Evolutionary conservation across 2,888 invertebrate species (phyloP).

Genomic region (Agrochola litura): DNA sequence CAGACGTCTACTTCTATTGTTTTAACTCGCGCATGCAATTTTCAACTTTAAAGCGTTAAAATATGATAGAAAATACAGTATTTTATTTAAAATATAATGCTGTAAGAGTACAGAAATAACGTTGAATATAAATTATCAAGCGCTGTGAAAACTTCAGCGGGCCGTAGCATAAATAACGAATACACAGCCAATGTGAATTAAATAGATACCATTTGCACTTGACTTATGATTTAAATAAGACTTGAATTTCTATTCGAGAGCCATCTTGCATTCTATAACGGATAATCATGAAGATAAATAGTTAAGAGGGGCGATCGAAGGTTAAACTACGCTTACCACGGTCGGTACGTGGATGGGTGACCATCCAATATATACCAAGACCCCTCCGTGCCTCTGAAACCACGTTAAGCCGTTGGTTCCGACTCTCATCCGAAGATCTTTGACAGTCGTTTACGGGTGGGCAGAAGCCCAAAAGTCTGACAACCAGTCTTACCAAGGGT

Average conservation of each 20-base stretch:
- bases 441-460: background rate
- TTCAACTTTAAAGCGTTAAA: constrained; percentile 16
- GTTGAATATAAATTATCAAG: constrained; percentile 65
- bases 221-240: constrained; percentile 60
- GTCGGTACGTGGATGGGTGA: background rate
- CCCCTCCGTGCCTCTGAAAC: background rate
- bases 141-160: constrained; percentile 74
- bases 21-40: constrained; percentile 17
- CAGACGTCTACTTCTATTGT: constrained; percentile 54
- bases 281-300: constrained; percentile 43
- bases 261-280: constrained; percentile 40
- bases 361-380: no score
- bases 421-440: background rate
- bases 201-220: constrained; percentile 71
- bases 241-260: constrained; percentile 45
- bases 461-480: background rate
- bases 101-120: constrained; percentile 69
- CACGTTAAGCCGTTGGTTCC: background rate
- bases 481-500: background rate
- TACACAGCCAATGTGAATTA: constrained; percentile 66
- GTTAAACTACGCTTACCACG: background rate
- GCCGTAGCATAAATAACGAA: constrained; percentile 71
- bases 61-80: constrained; percentile 16
- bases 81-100: constrained; percentile 42
- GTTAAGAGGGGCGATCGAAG: background rate